Evolutionary conservation across 2,113 vertebrate genomes (phyloP).

Genomic region (Cheirogaleus medius): DNA sequence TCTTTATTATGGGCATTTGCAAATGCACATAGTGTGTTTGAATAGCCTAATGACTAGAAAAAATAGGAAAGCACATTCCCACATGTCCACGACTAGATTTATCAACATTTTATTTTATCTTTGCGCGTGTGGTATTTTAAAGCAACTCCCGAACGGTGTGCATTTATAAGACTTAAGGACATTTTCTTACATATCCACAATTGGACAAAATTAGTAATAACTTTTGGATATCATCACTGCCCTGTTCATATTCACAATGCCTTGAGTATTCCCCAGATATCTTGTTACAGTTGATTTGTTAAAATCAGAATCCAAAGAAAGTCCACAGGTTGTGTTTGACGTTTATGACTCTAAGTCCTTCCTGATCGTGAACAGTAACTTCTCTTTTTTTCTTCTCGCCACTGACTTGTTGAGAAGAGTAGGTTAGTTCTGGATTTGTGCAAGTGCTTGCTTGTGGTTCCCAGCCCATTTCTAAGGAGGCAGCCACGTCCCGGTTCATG

Average conservation of each 20-base stretch:
- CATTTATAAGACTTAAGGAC: neutral
- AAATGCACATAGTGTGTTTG: neutral
- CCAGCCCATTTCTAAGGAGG: neutral
- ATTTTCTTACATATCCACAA: neutral
- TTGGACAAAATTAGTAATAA: neutral
- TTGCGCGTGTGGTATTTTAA: neutral
- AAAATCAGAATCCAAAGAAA: neutral
- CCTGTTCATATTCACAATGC: neutral
- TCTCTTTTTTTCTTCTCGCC: neutral
- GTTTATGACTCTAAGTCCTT: neutral
- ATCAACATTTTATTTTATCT: neutral
- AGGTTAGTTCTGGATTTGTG: neutral
- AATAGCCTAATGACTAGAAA: neutral
- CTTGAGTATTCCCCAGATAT: neutral
- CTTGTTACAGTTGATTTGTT: neutral
- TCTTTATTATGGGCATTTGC: neutral
- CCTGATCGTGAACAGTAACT: neutral
- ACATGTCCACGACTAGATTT: neutral
- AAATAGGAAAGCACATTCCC: neutral
- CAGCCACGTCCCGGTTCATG: too few species aligned
- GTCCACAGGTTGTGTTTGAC: neutral
- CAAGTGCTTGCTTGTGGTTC: neutral
- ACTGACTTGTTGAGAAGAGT: neutral
- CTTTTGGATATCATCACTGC: neutral
- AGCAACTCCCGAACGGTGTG: neutral